Conservation (phyloP, 92 coral and sea anemone species). For the Bergia sp. region DNA sequence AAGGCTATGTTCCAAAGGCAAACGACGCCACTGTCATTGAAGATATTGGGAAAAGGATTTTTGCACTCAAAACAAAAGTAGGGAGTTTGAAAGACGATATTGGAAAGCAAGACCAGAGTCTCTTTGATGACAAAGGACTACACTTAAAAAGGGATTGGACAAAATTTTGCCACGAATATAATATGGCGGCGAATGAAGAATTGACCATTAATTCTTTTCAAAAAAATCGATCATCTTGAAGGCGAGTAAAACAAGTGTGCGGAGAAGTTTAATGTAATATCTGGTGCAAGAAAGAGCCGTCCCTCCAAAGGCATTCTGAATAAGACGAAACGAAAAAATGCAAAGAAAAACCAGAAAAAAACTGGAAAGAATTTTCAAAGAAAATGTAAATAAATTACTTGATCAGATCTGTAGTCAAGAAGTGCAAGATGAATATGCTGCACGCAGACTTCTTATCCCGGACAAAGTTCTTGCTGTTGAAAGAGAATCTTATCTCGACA, state of each 20-base stretch:
- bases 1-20: slow-evolving; percentile 59
- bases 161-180: slow-evolving; percentile 46
- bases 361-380: slow-evolving; percentile 40
- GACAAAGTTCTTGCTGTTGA: slow-evolving; percentile 56
- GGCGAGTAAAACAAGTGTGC: slow-evolving; percentile 47
- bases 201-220: slow-evolving; percentile 28
- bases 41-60: slow-evolving; percentile 43
- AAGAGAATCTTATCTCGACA: slow-evolving; percentile 57
- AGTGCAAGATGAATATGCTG: slow-evolving; percentile 47
- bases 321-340: slow-evolving; percentile 49
- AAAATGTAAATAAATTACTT: slow-evolving; percentile 53
- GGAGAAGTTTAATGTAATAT: slow-evolving; percentile 19
- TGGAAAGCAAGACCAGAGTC: slow-evolving; percentile 50
- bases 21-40: slow-evolving; percentile 49
- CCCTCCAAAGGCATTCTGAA: slow-evolving; percentile 31
- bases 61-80: slow-evolving; percentile 32
- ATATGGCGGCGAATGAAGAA: slow-evolving; percentile 43
- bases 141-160: slow-evolving; percentile 52
- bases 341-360: slow-evolving; percentile 58
- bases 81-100: slow-evolving; percentile 43
- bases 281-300: slow-evolving; percentile 23
- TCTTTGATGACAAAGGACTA: slow-evolving; percentile 56
- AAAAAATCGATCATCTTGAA: slow-evolving; percentile 48
- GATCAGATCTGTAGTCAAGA: slow-evolving; percentile 55
- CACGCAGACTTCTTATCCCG: slow-evolving; percentile 50